phyloP scores from a whole-genome alignment of 2,888 invertebrate species.

The Thecophora atra region DNA sequence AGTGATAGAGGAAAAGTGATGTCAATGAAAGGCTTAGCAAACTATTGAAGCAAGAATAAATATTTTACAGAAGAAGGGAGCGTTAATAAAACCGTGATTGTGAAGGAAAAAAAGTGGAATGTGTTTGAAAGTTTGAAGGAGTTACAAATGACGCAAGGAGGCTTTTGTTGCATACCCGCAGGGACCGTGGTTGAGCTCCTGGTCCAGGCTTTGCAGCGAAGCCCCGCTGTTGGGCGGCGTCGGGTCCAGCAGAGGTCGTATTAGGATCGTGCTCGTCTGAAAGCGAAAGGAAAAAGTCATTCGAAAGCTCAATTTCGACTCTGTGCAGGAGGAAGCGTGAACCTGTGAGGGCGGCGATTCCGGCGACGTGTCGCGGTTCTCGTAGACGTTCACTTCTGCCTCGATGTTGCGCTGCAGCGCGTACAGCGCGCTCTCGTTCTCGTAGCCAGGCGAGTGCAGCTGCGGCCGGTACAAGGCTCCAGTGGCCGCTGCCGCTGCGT shows the following conservation, averaged over 20 bases:
- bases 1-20: too few relatives aligned
- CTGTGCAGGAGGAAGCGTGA: background rate
- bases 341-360: slow-evolving; percentile 66
- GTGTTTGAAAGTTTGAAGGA: too few relatives aligned
- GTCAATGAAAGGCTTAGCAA: too few relatives aligned
- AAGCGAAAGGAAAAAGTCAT: too few relatives aligned
- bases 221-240: slow-evolving; percentile 61
- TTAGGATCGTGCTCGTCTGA: slow-evolving; percentile 64
- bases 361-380: slow-evolving; percentile 62
- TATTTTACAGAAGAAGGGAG: too few relatives aligned
- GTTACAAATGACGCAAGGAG: too few relatives aligned
- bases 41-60: too few relatives aligned
- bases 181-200: slow-evolving; percentile 49
- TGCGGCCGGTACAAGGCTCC: slow-evolving; percentile 55
- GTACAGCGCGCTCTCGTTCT: slow-evolving; percentile 50
- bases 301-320: too few relatives aligned
- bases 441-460: slow-evolving; percentile 32
- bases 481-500: slow-evolving; percentile 31
- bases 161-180: slow-evolving; percentile 47
- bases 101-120: too few relatives aligned
- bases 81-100: too few relatives aligned
- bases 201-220: slow-evolving; percentile 61
- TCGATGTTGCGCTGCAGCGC: slow-evolving; percentile 53
- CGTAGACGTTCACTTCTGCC: slow-evolving; percentile 56
- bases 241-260: slow-evolving; percentile 63